A percentile compares a stretch with the other conserved stretches of the same genome.
These are phyloP conservation scores for Speoplatyrhinus poulsoni DNA, from an alignment of 2,113 vertebrate genomes.

Conservation along the genomic window DNA sequence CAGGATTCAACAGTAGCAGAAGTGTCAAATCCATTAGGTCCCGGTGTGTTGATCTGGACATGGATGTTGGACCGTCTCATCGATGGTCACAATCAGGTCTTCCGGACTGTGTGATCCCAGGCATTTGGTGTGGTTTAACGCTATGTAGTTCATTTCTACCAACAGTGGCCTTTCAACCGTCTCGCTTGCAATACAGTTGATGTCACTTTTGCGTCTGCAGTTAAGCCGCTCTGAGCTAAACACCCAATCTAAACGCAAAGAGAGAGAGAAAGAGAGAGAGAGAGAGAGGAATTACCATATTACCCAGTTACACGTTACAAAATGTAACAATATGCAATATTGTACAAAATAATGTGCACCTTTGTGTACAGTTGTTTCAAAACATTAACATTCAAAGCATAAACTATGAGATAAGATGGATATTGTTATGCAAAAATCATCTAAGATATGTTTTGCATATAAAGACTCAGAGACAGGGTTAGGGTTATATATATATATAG, in stretches of 20 bases:
- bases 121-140: slow-evolving; percentile 54
- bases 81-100: slow-evolving; percentile 77
- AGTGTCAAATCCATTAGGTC: slow-evolving; percentile 43
- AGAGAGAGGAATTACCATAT: slow-evolving; percentile 25
- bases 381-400: neutral
- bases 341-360: no score
- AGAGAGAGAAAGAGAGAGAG: neutral
- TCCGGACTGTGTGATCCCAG: slow-evolving; percentile 47
- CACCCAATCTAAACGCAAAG: slow-evolving; percentile 77
- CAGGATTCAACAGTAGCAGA: neutral
- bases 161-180: slow-evolving; percentile 50
- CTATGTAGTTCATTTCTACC: slow-evolving; percentile 58
- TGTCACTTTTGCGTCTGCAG: slow-evolving; percentile 76
- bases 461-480: no score
- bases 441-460: no score
- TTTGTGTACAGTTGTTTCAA: neutral
- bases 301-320: neutral
- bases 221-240: slow-evolving; percentile 70
- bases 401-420: neutral
- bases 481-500: no score
- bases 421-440: no score
- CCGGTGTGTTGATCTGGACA: slow-evolving; percentile 70
- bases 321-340: no score
- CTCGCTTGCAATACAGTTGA: slow-evolving; percentile 83
- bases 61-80: slow-evolving; percentile 68